Conservation (phyloP, 2,888 invertebrate genomes). For the Dicroscelio sp. region DNA sequence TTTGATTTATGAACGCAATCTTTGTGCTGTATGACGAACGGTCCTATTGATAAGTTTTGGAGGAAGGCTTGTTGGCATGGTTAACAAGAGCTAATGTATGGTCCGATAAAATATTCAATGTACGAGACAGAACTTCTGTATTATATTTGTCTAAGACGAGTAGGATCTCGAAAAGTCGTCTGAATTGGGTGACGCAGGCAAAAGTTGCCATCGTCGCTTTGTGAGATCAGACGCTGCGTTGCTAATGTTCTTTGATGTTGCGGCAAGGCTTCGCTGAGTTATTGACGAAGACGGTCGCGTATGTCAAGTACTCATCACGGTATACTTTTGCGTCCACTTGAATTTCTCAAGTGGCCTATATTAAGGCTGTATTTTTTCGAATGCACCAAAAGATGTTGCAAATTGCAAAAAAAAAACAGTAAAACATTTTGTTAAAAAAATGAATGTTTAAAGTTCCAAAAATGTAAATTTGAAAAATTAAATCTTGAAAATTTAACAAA, state of each 20-base stretch:
- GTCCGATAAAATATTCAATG: constrained; percentile 61
- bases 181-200: constrained; percentile 72
- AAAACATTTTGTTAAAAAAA: too few species aligned
- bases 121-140: constrained; percentile 51
- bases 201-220: constrained; percentile 68
- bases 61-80: constrained; percentile 23
- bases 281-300: constrained; percentile 72
- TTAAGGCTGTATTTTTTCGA: constrained; percentile 53
- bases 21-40: constrained; percentile 12
- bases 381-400: too few species aligned
- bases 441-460: too few species aligned
- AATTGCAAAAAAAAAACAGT: too few species aligned
- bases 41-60: constrained; percentile 30
- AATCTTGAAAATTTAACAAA: too few species aligned
- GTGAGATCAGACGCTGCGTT: constrained; percentile 70
- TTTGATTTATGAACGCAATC: constrained; percentile 4
- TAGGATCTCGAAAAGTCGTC: constrained; percentile 59
- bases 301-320: constrained; percentile 74
- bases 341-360: constrained; percentile 66
- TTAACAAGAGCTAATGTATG: constrained; percentile 47
- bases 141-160: constrained; percentile 68
- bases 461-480: too few species aligned
- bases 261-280: constrained; percentile 67
- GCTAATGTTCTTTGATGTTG: constrained; percentile 73
- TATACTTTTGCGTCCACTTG: constrained; percentile 66